phyloP scores from a whole-genome alignment of 2,888 invertebrate species.

The Ceriagrion tenellum region DNA sequence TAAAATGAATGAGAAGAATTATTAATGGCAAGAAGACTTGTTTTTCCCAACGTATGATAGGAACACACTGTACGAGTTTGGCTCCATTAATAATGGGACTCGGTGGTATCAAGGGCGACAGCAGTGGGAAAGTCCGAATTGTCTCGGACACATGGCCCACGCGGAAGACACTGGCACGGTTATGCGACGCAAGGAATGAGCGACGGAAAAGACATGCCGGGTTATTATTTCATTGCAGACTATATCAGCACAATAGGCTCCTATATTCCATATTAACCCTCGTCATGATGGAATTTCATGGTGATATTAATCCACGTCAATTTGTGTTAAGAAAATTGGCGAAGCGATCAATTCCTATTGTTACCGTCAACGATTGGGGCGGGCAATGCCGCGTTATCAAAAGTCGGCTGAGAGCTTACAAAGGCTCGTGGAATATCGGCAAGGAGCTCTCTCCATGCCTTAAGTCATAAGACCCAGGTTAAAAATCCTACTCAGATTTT shows the following conservation, averaged over 20 bases:
- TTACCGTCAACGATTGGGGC: background rate
- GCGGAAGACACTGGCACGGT: background rate
- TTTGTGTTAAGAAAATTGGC: background rate
- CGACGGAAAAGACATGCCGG: background rate
- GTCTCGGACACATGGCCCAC: background rate
- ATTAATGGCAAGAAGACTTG: no score
- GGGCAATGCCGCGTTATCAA: background rate
- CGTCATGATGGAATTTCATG: conserved; percentile 1
- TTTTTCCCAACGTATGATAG: background rate
- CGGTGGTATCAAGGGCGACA: background rate
- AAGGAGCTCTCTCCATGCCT: background rate
- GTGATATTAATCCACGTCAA: conserved; percentile 13
- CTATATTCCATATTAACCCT: background rate
- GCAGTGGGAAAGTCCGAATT: background rate
- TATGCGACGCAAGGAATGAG: background rate
- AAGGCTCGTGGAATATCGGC: background rate
- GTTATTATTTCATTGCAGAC: background rate
- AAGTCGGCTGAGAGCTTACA: background rate
- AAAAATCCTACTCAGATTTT: background rate
- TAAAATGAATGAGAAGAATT: no score
- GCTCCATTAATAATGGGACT: background rate
- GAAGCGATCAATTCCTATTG: background rate
- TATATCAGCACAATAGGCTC: background rate
- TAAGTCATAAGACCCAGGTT: background rate
- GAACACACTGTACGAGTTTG: background rate